Evolutionary conservation across 2,113 vertebrate species (phyloP), one percentile per base, ranked within the genome.

Genomic region (Ia io): DNA sequence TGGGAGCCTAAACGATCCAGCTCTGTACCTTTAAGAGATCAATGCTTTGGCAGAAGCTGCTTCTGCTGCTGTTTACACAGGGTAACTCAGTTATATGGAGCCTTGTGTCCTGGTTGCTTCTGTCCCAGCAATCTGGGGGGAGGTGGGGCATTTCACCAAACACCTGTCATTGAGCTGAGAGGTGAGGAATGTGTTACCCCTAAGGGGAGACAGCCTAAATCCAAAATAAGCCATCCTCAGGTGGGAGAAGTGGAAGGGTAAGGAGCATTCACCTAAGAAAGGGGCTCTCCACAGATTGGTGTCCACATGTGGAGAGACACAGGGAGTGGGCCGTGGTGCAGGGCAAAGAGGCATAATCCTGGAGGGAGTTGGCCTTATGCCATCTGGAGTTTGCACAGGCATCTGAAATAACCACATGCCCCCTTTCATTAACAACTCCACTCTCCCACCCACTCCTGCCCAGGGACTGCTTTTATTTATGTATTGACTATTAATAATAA

Each of bases 401-500:
- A 44, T 93, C 90, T 65, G 30, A 91, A 94, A 93, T 30, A 94
- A 76, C 22, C 90, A 91, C 65, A 28, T 63, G 32, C 35, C 73
- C 76, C 56, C 51, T 88, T 91, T 51, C 76, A 44, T 51, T 65
- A 90, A 25, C 84, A 77, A 51, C 53, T 84, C 83, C 40, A 77
- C 40, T 71, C 40, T 79, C 74, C 42, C 44, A 67, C 5, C 90
- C 61, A 78, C 88, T 91, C 90, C 56, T 49, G 44, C 77, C 69
- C 44, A 79, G 69, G 49, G 28, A 83, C 30, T 69, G 86, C 87
- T 95, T 84, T 96, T 95, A 92, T 86, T 97, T 91, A 94, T 74
- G 76, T 74, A 94, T 86, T 95, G 89, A 47, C 86, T 95, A 83
- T 90, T 96, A 95, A 49, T 96, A n/a, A 95, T 56, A 92, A 95